Percentiles rank a stretch among this genome's conserved stretches.
Conservation (phyloP, 1,140 invertebrate genomes). For the Diorhabda elongata region DNA sequence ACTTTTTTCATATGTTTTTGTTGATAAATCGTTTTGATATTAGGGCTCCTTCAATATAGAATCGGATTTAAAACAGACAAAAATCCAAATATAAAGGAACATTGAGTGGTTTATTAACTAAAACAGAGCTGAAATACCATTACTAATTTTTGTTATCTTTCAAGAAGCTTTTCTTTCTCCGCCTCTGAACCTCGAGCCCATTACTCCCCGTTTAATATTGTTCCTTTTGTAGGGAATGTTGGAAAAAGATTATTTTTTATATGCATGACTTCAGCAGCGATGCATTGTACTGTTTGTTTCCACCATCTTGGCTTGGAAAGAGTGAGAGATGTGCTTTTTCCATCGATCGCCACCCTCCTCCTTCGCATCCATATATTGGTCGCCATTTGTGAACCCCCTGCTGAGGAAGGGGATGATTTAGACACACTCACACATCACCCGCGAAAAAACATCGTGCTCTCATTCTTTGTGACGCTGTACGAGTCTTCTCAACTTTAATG, state of each 20-base stretch:
- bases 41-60: too few relatives aligned
- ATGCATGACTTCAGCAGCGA: slow-evolving; percentile 1
- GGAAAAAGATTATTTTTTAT: slow-evolving; percentile 3
- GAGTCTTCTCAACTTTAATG: too few relatives aligned
- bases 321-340: slow-evolving; percentile 2
- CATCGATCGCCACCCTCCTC: slow-evolving; percentile 1
- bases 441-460: not conserved
- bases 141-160: not conserved
- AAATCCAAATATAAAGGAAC: too few relatives aligned
- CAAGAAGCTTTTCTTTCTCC: not conserved
- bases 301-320: not conserved
- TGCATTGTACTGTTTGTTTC: slow-evolving; percentile 2
- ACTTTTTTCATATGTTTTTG: too few relatives aligned
- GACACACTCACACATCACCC: not conserved
- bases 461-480: too few relatives aligned
- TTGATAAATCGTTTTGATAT: too few relatives aligned
- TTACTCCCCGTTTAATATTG: slow-evolving; percentile 2
- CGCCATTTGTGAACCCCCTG: not conserved
- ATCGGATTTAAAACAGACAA: too few relatives aligned
- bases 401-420: not conserved
- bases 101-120: too few relatives aligned
- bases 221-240: slow-evolving; percentile 2
- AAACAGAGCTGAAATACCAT: too few relatives aligned
- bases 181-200: not conserved
- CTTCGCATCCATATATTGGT: not conserved